Evolutionary conservation across 2,888 invertebrate species (phyloP), one percentile per base, ranked within the genome.

Genomic region (Odontocerum albicorne): DNA sequence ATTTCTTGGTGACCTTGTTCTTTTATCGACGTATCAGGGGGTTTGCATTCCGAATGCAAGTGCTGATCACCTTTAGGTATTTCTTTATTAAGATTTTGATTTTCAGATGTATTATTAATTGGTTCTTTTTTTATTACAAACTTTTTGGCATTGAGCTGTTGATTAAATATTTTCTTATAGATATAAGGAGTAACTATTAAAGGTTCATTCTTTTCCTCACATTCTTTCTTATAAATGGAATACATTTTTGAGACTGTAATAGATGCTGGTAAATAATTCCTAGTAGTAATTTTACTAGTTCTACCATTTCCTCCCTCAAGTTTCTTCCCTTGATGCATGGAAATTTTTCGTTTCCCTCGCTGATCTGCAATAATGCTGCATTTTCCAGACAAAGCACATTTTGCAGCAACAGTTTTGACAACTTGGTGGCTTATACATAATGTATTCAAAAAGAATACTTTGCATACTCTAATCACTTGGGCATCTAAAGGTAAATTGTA

Each of bases 391-490:
- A 15, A 15, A 15, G 4, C 16, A 10, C 38, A 38, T 38, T 38
- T 38, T 8, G 15, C 15, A 15, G 38, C 38, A 8, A 38, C 38
- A 15, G 38, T 38, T 15, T 38, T 38, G 8, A 38, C 38, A 38
- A 38, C 38, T 38, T 38, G 38, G 16, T 38, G 38, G 16, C 38
- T 38, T 8, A 38, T 38, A 10, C 38, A 38, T 10, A 38, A 38
- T 4, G 38, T 38, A 38, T 38, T 38, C 4, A 38, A 16, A 17
- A 38, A 38, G 16, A 38, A 38, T 16, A 38, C 15, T 38, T 38
- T 38, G 10, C 38, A 38, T 8, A 38, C 38, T 38, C 38, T 38
- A 4, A 38, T 10, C 13, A 38, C 16, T 15, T 38, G 38, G 16
- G 15, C 17, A 16, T 38, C 38, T 15, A n/a, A 13, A 38, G 38